Conservation (phyloP, 1,140 invertebrate genomes). For the Drosophila saltans region DNA sequence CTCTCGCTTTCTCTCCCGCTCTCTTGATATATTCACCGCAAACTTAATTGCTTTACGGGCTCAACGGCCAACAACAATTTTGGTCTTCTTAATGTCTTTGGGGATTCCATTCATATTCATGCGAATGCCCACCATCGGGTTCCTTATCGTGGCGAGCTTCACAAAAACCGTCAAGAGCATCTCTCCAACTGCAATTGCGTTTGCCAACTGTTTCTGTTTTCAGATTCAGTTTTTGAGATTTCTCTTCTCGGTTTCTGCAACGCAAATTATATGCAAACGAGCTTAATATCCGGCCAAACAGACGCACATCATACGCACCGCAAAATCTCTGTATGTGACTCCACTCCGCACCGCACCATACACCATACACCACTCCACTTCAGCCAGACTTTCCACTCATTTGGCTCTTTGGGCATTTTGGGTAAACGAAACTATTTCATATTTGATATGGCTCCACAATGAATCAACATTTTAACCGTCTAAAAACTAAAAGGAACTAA, state of each 20-base stretch:
- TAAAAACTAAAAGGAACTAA: no score
- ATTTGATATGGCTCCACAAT: no score
- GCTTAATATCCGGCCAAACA: slow-evolving; percentile 79
- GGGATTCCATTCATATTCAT: slow-evolving; percentile 8
- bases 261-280: slow-evolving; percentile 80
- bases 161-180: slow-evolving; percentile 65
- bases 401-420: background rate
- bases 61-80: slow-evolving; percentile 26
- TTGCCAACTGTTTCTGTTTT: slow-evolving; percentile 19
- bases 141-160: slow-evolving; percentile 64
- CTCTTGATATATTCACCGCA: slow-evolving; percentile 45
- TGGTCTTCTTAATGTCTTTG: slow-evolving; percentile 59
- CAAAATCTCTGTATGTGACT: background rate
- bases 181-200: slow-evolving; percentile 31
- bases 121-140: slow-evolving; percentile 22
- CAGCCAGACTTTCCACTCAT: no score
- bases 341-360: background rate
- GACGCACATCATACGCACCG: slow-evolving; percentile 41
- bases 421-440: background rate
- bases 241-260: slow-evolving; percentile 66
- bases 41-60: slow-evolving; percentile 74
- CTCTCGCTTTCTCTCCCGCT: slow-evolving; percentile 8
- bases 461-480: no score
- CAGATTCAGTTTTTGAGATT: slow-evolving; percentile 45
- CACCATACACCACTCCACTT: background rate